phyloP scores from a whole-genome alignment of 2,113 vertebrate species.

The Lynx canadensis region DNA sequence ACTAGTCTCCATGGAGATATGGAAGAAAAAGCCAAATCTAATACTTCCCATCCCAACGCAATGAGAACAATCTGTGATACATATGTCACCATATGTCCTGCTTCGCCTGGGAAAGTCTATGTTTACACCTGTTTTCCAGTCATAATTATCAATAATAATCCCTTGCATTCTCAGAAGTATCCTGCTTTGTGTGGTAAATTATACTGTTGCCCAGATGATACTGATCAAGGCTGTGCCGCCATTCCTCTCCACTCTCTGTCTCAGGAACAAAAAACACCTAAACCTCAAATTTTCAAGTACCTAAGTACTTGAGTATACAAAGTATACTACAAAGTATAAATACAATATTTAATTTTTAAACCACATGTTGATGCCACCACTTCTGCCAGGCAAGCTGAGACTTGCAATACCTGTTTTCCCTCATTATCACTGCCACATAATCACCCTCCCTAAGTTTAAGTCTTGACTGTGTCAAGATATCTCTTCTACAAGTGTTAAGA shows the following conservation, averaged over 20 bases:
- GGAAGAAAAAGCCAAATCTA: background rate
- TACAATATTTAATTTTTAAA: background rate
- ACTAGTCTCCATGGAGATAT: background rate
- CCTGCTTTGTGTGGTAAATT: background rate
- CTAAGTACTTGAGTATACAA: background rate
- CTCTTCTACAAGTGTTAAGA: background rate
- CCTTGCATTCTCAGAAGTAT: background rate
- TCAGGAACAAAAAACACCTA: background rate
- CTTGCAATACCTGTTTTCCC: background rate
- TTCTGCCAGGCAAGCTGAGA: background rate
- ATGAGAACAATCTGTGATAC: background rate
- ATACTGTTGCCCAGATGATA: background rate
- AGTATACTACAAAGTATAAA: background rate
- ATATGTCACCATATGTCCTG: background rate
- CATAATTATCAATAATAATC: background rate
- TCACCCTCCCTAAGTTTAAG: background rate
- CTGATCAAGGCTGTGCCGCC: background rate
- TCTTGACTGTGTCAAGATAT: background rate
- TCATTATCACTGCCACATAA: background rate
- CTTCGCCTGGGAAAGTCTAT: background rate
- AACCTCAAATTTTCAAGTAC: background rate
- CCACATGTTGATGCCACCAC: background rate
- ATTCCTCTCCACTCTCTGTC: background rate
- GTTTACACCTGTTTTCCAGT: background rate
- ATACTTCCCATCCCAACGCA: background rate